These are phyloP conservation scores for Drosophila quadrilineata DNA, from an alignment of 1,140 invertebrate species.

Conservation along the genomic window DNA sequence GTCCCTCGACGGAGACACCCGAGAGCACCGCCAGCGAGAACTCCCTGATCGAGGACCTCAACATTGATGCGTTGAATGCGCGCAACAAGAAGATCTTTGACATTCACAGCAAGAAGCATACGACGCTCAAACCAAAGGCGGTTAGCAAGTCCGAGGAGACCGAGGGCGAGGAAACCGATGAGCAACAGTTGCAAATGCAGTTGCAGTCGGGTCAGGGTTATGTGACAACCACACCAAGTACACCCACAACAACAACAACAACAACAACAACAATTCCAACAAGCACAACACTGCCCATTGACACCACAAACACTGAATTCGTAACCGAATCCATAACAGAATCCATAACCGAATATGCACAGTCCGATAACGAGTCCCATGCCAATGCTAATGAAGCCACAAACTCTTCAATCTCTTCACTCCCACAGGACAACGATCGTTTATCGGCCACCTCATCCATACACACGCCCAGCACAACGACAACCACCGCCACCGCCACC, in stretches of 20 bases:
- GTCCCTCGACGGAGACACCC: constrained; percentile 61
- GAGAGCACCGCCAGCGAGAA: constrained; percentile 60
- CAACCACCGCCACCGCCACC: no score
- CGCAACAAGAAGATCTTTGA: constrained; percentile 83
- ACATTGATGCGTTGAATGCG: constrained; percentile 81
- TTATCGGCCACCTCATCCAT: no score
- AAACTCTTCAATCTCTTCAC: constrained; percentile 70
- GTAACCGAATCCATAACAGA: constrained; percentile 36
- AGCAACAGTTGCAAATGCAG: background rate
- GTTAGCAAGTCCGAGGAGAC: constrained; percentile 4
- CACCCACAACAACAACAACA: constrained; percentile 30
- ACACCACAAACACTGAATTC: constrained; percentile 51
- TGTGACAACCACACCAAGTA: constrained; percentile 70
- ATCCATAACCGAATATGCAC: constrained; percentile 32
- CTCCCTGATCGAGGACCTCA: constrained; percentile 78
- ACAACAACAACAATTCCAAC: constrained; percentile 30
- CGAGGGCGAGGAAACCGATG: constrained; percentile 13
- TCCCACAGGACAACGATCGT: constrained; percentile 64
- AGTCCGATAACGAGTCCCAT: constrained; percentile 18
- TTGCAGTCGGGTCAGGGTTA: constrained; percentile 42
- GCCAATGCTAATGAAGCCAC: constrained; percentile 71
- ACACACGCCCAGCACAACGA: no score
- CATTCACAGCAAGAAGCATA: constrained; percentile 81
- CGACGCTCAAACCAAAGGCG: constrained; percentile 70
- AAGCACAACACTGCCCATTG: constrained; percentile 43